Percentiles rank a stretch among this genome's conserved stretches.
phyloP scores from a whole-genome alignment of 2,113 vertebrate species.

The Lamprologus ornatipinnis region DNA sequence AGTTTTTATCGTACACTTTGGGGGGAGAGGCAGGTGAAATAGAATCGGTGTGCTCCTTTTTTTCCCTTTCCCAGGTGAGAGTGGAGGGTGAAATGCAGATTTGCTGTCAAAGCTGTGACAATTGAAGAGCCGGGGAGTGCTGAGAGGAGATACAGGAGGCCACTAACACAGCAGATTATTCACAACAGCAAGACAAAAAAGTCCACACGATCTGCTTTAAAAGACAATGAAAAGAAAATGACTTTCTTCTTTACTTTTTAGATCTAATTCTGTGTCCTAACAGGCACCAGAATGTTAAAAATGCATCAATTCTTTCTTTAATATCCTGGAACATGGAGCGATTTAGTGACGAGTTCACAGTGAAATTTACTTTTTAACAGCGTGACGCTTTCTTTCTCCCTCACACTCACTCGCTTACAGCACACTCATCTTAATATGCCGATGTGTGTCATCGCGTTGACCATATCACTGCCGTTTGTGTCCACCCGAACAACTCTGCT shows the following conservation, averaged over 20 bases:
- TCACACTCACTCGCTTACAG: not conserved
- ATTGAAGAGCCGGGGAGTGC: slow-evolving; percentile 4
- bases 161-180: slow-evolving; percentile 46
- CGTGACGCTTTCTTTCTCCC: not conserved
- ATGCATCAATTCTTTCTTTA: not conserved
- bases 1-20: slow-evolving; percentile 14
- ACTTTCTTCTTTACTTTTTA: not conserved
- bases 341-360: not conserved
- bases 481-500: not conserved
- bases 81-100: slow-evolving; percentile 52
- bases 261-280: not conserved
- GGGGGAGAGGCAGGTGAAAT: not conserved
- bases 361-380: not conserved
- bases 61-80: not conserved
- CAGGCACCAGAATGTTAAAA: not conserved
- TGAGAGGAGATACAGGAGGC: slow-evolving; percentile 30
- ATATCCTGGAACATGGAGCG: not conserved
- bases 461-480: not conserved
- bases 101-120: slow-evolving; percentile 46
- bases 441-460: not conserved
- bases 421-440: not conserved
- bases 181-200: slow-evolving; percentile 13
- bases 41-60: not conserved
- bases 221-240: slow-evolving; percentile 16
- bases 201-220: slow-evolving; percentile 7